A percentile compares a stretch with the other conserved stretches of the same genome.
phyloP scores from a whole-genome alignment of 2,888 invertebrate genomes.

The Drosophila conformis region DNA sequence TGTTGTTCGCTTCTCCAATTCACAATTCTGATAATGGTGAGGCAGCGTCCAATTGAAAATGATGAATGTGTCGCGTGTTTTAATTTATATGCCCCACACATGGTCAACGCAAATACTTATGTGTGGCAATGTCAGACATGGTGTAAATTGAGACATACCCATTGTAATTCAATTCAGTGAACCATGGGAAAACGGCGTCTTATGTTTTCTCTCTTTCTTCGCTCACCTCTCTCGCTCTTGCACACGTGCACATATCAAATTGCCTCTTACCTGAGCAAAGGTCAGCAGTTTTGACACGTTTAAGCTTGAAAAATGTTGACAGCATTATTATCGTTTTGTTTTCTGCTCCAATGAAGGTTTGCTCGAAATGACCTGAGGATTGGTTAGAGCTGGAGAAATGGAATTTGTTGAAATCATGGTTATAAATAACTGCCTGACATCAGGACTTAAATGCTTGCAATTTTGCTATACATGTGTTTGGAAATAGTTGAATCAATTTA shows the following conservation, averaged over 20 bases:
- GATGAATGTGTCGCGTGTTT: conserved; percentile 71
- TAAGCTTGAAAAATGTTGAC: conserved; percentile 40
- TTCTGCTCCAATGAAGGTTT: conserved; percentile 11
- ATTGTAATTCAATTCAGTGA: conserved; percentile 57
- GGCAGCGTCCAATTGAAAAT: conserved; percentile 63
- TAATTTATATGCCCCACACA: conserved; percentile 56
- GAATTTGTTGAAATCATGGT: not conserved
- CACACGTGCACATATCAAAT: not conserved
- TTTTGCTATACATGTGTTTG: not conserved
- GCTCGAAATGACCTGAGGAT: conserved; percentile 4
- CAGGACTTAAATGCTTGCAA: not conserved
- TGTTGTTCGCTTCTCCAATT: conserved; percentile 42
- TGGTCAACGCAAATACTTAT: conserved; percentile 31
- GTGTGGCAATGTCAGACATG: conserved; percentile 54
- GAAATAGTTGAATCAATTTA: not conserved
- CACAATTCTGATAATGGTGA: conserved; percentile 52
- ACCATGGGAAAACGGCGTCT: conserved; percentile 38
- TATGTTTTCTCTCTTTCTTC: conserved; percentile 8
- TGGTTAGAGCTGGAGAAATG: not conserved
- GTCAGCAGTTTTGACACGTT: conserved; percentile 43
- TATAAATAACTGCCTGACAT: not conserved
- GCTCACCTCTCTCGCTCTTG: not conserved
- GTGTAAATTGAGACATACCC: conserved; percentile 55
- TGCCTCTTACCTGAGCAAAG: conserved; percentile 46
- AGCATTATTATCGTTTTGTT: conserved; percentile 36